Evolutionary conservation across 2,888 invertebrate genomes (phyloP), one percentile per base, ranked within the genome.

Genomic region (Quadroppia sp.): DNA sequence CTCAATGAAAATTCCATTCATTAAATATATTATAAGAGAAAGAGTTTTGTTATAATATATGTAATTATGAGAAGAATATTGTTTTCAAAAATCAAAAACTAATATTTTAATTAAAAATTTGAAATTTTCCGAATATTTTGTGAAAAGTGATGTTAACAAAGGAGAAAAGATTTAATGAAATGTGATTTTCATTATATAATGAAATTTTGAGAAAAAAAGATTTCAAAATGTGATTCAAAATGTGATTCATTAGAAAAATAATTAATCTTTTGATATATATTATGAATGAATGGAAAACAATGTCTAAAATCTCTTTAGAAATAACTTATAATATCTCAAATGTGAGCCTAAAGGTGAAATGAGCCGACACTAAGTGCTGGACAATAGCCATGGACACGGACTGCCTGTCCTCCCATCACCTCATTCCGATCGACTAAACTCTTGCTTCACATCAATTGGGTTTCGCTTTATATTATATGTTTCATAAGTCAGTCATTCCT

Each of bases 1-100:
- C 61, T 61, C 61, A 32, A 61, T 61, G n/a, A 36, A 32, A 61
- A 61, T 61, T 61, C 32, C 61, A 61, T 61, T 61, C 61, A 61
- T 61, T 61, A 32, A 61, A 61, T 61, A 61, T 28, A 61, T 61
- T 32, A 32, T 53, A 25, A 25, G 23, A 23, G 23, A 23, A 53
- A 23, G 23, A 23, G 53, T 53, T 53, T 53, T 25, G 53, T 53
- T 53, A 53, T 53, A 53, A 53, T n/a, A n/a, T n/a, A 53, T 53
- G 25, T 53, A 53, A 53, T 53, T 53, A 53, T 25, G n/a, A 53
- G 53, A 53, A 48, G 20, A 45, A 45, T 45, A 40, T 25, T 23
- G 23, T 45, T 17, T 45, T 45, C 2, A 25, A 25, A 53, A 53
- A 36, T 36, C 4, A 25, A n/a, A 53, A 53, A 53, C 53, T 53